Evolutionary conservation across 2,113 vertebrate genomes (phyloP), one percentile per base, ranked within the genome.

Genomic region (Holacanthus passer): DNA sequence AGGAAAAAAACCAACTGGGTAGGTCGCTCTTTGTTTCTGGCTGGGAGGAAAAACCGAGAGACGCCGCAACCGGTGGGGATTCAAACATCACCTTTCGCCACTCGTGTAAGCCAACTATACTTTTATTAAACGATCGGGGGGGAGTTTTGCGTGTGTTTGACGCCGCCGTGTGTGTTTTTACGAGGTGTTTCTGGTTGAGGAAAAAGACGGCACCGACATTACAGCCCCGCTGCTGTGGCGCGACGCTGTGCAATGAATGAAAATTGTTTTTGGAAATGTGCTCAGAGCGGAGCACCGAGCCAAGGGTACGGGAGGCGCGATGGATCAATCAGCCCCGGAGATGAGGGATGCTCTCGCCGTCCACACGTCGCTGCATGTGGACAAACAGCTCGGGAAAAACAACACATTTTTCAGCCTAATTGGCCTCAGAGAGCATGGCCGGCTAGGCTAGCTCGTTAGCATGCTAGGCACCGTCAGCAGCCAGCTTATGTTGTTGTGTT

Each of bases 1-100:
- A 77, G 68, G 83, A 87, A 91, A 93, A 91, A 92, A 89, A 91
- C 84, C 81, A 79, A 88, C 91, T 87, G 88, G 91, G 90, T 85
- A 79, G 90, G 84, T 92, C 87, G 92, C 82, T 94, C 95, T 96
- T 95, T 96, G 95, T 96, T 96, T 95, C 94, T 95, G 87, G 89
- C 81, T 91, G 43, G 91, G 86, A 91, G 90, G 89, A 95, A 92
- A 70, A 93, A 90, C 84, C 91, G 11, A 90, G 81, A 93, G 89
- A 93, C 88, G 77, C 76, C 83, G 87, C 78, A 58, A 88, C 88
- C 89, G 90, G 89, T n/a, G 87, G 85, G 83, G 77, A 81, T 66
- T 81, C 73, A 82, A 84, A 90, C 89, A 83, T 73, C 86, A 45
- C 45, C 78, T 75, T 92, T 87, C 82, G 70, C 73, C 82, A 43